Base-by-base conservation (phyloP, 2,113 vertebrate genomes). In the Phoenicopterus ruber region DNA sequence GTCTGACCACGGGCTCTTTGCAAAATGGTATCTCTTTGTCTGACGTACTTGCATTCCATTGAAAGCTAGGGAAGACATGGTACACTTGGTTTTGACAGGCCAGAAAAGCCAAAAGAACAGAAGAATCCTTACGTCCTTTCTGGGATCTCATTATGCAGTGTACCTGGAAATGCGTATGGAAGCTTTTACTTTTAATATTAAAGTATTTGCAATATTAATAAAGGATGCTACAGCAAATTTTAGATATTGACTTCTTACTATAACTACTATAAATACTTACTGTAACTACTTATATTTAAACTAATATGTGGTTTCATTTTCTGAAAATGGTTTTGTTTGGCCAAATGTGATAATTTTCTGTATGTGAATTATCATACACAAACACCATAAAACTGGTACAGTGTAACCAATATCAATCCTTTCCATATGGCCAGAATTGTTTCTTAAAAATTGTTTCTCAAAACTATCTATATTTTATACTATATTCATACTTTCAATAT, bases 81-180 rank as follows among this genome's bases (percentile, higher is more conserved):
- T 44, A 32, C 9, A 5, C 8, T 82, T 73, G 44, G 5, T 28
- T 78, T 34, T 71, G 61, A 18, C 7, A 10, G 36, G 8, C 14
- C 46, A 69, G 63, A 46, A 44, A 31, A 92, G 8, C 17, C 42
- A 70, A 81, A 71, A 36, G 19, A 42, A 26, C 5, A 38, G 38
- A 79, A 67, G 36, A 59, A 40, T 76, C 38, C 16, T 46, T 9
- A 10, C 0, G 0, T 40, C 9, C 26, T 62, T 32, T 55, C n/a
- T 82, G n/a, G 12, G 29, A 47, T 76, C 9, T 71, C 18, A 16
- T 59, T 71, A 10, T 63, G 21, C 4, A 46, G 10, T 31, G 15
- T 66, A 38, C 14, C 29, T 71, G 14, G 28, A 70, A 54, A 65
- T 58, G 36, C 5, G 24, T 44, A 17, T 21, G 21, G 20, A 77